phyloP scores from a whole-genome alignment of 2,113 vertebrate species.

The Pitta sordida region DNA sequence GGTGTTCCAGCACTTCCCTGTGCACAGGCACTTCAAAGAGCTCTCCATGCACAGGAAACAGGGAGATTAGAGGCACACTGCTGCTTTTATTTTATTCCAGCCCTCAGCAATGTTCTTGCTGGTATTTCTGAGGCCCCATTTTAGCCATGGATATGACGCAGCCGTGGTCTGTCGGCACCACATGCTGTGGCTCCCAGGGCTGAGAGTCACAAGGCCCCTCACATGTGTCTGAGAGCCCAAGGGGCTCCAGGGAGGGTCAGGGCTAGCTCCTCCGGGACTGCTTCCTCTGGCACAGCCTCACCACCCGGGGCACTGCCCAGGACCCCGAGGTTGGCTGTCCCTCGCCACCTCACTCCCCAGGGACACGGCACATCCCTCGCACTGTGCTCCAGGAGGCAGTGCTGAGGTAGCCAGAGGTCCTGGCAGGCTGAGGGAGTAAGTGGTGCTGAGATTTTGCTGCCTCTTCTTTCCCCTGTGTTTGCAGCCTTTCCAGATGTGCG shows the following conservation, averaged over 20 bases:
- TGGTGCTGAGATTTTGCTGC: background rate
- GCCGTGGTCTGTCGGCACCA: background rate
- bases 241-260: background rate
- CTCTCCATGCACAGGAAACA: background rate
- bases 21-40: background rate
- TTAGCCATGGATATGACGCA: background rate
- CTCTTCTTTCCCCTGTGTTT: background rate
- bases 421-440: background rate
- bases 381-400: background rate
- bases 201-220: slow-evolving; percentile 1
- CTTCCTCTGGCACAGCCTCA: background rate
- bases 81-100: slow-evolving; percentile 27
- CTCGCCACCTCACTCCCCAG: background rate
- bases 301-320: background rate
- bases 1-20: background rate
- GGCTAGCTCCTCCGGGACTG: background rate
- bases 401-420: background rate
- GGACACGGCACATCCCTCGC: background rate
- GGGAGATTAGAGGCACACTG: background rate
- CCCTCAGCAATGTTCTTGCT: background rate
- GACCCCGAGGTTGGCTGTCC: background rate
- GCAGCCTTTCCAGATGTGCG: background rate
- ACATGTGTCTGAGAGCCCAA: background rate
- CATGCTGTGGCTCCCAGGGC: background rate
- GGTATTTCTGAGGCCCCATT: background rate